Evolutionary conservation across 2,113 vertebrate species (phyloP).

Genomic region (cattle (Bos taurus)): ARS-UCD2.0 NC_037328.1:64729501-64730000

Average conservation of each 20-base stretch:
- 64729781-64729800: not conserved
- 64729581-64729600: not conserved
- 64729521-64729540: not conserved
- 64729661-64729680: not conserved
- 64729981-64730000: not conserved
- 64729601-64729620: not conserved
- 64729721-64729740: not conserved
- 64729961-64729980: not conserved
- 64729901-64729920: not conserved
- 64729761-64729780: not conserved
- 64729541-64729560: not conserved
- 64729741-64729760: not conserved
- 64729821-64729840: not conserved
- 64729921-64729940: conserved; percentile 1
- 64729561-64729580: not conserved
- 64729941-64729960: not conserved
- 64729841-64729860: not conserved
- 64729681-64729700: not conserved
- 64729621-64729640: not conserved
- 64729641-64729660: not conserved
- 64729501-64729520: not conserved
- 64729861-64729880: not conserved
- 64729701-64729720: not conserved
- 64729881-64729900: not conserved
- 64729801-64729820: not conserved